A percentile compares a stretch with the other conserved stretches of the same genome.
Conservation (phyloP, 2,888 invertebrate genomes). For the Harpalus rufipes region DNA sequence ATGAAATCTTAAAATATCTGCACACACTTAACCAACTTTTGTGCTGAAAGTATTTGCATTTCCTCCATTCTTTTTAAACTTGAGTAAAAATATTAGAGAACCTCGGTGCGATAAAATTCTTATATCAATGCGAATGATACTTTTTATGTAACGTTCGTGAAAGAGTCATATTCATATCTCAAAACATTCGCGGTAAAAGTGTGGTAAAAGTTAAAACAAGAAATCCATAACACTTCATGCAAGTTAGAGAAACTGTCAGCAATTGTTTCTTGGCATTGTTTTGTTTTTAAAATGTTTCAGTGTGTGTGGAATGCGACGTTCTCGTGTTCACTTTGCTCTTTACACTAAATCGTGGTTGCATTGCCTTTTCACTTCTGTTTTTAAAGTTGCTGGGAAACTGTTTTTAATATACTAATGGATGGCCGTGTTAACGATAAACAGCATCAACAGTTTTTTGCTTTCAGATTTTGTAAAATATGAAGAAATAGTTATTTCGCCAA, state of each 20-base stretch:
- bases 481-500: no score
- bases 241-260: conserved; percentile 38
- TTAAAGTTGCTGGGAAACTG: conserved; percentile 21
- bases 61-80: background rate
- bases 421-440: background rate
- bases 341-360: conserved; percentile 24
- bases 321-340: conserved; percentile 18
- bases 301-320: conserved; percentile 3
- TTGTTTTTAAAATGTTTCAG: conserved; percentile 32
- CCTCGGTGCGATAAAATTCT: background rate
- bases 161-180: conserved; percentile 16
- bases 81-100: background rate
- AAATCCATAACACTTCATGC: conserved; percentile 45
- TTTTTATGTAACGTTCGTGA: background rate
- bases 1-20: background rate
- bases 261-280: conserved; percentile 36
- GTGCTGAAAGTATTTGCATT: background rate
- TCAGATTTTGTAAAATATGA: no score
- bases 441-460: no score
- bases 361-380: conserved; percentile 23
- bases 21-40: background rate
- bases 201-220: conserved; percentile 33
- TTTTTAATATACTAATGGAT: conserved; percentile 48
- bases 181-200: conserved; percentile 24
- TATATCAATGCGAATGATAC: background rate